Evolutionary conservation across 2,113 vertebrate genomes (phyloP), one percentile per base, ranked within the genome.

Genomic region (Semicossyphus pulcher): DNA sequence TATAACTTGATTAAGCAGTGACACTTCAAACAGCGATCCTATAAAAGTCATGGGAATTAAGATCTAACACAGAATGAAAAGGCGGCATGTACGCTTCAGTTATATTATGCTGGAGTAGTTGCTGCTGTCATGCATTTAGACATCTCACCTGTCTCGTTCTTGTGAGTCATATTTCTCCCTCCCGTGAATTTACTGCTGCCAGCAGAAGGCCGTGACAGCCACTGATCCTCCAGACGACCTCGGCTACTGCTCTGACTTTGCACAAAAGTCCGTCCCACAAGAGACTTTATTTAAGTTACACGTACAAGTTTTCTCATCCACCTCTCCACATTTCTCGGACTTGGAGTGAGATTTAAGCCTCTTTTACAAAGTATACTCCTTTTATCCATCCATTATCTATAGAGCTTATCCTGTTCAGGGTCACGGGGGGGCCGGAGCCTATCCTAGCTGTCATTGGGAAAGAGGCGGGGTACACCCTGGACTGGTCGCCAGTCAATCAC

Each of bases 101-200:
- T 64, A 47, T 26, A 56, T 78, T 53, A 68, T 39, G 44, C 49
- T 45, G 54, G 49, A 64, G 56, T 14, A 42, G 57, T 45, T 73
- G 53, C 51, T 72, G 53, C 64, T 69, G 73, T 67, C 73, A 52
- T 52, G 45, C 61, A 58, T 77, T 42, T n/a, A 73, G 41, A 76
- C 10, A 7, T 61, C 47, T 84, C 82, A 72, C 72, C 72, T 86
- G 54, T 32, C 41, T 41, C 34, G 52, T 53, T 72, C 75, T 80
- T 12, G 18, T 28, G 29, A 56, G 58, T 76, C 62, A 41, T 73
- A 16, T 37, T 48, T 26, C 31, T n/a, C 36, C 53, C 57, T 21
- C 45, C 51, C 41, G 20, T 70, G 73, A 54, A 62, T 60, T 41
- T 68, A 57, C 57, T 63, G 37, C 45, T 65, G 47, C 16, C 39